Evolutionary conservation across 2,888 invertebrate genomes (phyloP).

Genomic region (Zele albiditarsus): DNA sequence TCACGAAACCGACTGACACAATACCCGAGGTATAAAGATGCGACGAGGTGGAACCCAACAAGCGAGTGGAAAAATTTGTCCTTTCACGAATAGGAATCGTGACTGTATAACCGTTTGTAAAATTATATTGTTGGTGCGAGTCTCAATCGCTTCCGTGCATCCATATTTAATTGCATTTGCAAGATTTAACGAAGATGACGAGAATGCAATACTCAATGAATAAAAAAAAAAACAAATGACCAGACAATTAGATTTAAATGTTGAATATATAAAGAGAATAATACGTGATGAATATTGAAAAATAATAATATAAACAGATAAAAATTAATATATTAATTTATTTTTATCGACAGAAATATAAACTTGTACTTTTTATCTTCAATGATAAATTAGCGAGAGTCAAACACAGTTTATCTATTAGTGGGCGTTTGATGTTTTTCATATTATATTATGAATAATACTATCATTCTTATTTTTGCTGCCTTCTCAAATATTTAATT

Average conservation of each 20-base stretch:
- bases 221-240: background rate
- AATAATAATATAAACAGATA: background rate
- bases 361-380: background rate
- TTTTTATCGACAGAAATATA: background rate
- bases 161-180: background rate
- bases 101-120: conserved; percentile 17
- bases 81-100: conserved; percentile 4
- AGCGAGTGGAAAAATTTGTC: conserved; percentile 21
- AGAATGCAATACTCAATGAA: background rate
- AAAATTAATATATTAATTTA: background rate
- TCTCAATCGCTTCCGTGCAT: conserved; percentile 28
- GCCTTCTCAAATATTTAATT: background rate
- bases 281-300: background rate
- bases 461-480: background rate
- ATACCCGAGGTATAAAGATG: conserved; percentile 23
- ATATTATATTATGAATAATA: background rate
- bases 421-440: conserved; percentile 6
- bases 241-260: background rate
- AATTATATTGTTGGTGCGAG: conserved; percentile 17
- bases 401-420: background rate
- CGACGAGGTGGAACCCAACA: conserved; percentile 32
- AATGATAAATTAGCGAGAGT: background rate
- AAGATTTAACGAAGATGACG: background rate
- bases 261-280: background rate
- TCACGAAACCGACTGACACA: conserved; percentile 31